Percentiles rank a stretch among this genome's conserved stretches.
Conservation (phyloP, 2,113 vertebrate species). For the Stigmatopora nigra region DNA sequence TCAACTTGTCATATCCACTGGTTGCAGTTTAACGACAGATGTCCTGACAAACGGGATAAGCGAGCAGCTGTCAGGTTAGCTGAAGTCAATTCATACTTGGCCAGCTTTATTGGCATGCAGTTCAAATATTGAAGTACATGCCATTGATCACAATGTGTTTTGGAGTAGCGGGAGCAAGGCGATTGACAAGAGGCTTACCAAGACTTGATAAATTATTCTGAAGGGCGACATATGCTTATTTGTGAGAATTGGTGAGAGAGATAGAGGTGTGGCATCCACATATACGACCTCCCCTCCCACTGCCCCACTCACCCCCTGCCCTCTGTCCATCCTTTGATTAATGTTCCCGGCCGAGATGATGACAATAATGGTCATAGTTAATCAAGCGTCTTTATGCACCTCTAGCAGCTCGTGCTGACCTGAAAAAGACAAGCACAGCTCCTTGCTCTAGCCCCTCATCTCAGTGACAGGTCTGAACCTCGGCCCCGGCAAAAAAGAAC, state of each 20-base stretch:
- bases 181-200: slow-evolving; percentile 38
- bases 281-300: slow-evolving; percentile 27
- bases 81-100: slow-evolving; percentile 54
- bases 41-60: slow-evolving; percentile 50
- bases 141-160: slow-evolving; percentile 52
- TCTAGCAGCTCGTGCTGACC: slow-evolving; percentile 67
- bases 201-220: slow-evolving; percentile 44
- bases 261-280: slow-evolving; percentile 35
- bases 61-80: slow-evolving; percentile 52
- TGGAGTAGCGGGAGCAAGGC: slow-evolving; percentile 28
- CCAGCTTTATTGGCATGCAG: slow-evolving; percentile 55
- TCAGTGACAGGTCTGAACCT: slow-evolving; percentile 72
- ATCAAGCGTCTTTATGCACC: slow-evolving; percentile 70
- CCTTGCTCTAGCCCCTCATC: slow-evolving; percentile 39
- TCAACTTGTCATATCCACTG: slow-evolving; percentile 49
- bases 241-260: slow-evolving; percentile 15
- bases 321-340: slow-evolving; percentile 61
- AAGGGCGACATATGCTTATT: slow-evolving; percentile 48
- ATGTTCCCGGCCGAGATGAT: slow-evolving; percentile 63
- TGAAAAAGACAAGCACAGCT: slow-evolving; percentile 66
- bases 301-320: slow-evolving; percentile 19
- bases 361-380: slow-evolving; percentile 75
- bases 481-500: slow-evolving; percentile 61
- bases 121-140: slow-evolving; percentile 40
- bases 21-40: slow-evolving; percentile 51